These are phyloP conservation scores for Blastobasis lacticolella DNA, from an alignment of 2,888 invertebrate species.

Conservation along the genomic window DNA sequence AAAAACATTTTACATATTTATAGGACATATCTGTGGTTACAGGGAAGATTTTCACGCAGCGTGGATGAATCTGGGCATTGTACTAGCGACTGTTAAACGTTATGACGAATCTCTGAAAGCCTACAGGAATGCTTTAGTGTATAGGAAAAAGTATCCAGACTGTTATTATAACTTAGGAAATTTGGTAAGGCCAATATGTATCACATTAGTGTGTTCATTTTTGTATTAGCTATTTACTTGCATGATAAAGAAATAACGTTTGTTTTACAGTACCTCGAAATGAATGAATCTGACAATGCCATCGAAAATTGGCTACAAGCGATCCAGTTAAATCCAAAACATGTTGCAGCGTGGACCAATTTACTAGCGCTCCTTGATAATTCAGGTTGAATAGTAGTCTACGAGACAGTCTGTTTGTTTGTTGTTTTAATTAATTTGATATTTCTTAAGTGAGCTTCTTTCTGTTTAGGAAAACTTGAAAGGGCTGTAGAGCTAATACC, in stretches of 20 bases:
- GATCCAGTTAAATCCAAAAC: constrained; percentile 82
- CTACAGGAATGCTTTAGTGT: constrained; percentile 85
- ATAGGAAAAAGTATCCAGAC: constrained; percentile 89
- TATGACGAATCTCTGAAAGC: constrained; percentile 83
- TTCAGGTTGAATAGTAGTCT: constrained; percentile 54
- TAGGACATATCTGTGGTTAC: constrained; percentile 12
- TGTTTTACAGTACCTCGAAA: constrained; percentile 82
- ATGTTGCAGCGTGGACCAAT: constrained; percentile 94
- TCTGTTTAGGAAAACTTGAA: constrained; percentile 70
- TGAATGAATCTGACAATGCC: constrained; percentile 82
- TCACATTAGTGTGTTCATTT: not conserved
- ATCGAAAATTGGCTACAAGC: constrained; percentile 88
- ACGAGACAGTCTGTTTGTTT: not conserved
- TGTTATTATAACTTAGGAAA: constrained; percentile 97
- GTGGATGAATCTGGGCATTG: constrained; percentile 99
- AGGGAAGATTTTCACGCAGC: constrained; percentile 94
- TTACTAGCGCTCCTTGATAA: constrained; percentile 89
- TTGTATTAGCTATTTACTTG: not conserved
- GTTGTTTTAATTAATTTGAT: not conserved
- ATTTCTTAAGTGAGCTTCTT: not conserved
- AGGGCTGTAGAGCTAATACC: constrained; percentile 82
- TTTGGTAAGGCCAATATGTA: constrained; percentile 75
- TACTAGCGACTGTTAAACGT: constrained; percentile 83
- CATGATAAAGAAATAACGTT: not conserved
- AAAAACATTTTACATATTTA: no score